A percentile compares a stretch with the other conserved stretches of the same genome.
Evolutionary conservation across 1,140 invertebrate species (phyloP).

Genomic region (Apis cerana): DNA sequence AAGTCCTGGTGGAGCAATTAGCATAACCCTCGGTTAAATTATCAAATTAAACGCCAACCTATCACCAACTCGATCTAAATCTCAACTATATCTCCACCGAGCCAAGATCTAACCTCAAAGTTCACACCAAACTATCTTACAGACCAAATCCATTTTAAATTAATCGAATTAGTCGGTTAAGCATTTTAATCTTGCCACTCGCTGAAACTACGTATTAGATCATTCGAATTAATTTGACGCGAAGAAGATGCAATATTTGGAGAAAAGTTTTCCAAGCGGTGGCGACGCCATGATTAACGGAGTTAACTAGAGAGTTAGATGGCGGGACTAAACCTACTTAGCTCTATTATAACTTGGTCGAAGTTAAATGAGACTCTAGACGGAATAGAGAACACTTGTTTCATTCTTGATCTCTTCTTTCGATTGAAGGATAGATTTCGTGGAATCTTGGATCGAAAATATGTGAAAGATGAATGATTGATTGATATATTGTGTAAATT

Average conservation of each 20-base stretch:
- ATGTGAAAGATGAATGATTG: neutral
- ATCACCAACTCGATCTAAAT: neutral
- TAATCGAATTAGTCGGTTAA: neutral
- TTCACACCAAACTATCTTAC: neutral
- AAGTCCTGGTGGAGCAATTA: neutral
- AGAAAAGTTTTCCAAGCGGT: neutral
- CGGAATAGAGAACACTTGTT: neutral
- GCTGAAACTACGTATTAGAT: neutral
- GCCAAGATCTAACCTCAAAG: neutral
- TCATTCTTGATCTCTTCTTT: neutral
- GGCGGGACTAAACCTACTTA: conserved; percentile 35
- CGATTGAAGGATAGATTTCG: neutral
- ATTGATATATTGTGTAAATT: too few species aligned
- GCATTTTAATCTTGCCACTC: neutral
- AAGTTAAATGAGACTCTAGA: conserved; percentile 37
- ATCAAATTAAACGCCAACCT: neutral
- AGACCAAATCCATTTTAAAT: neutral
- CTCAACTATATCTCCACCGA: neutral
- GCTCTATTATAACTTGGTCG: conserved; percentile 31
- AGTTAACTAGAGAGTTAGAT: conserved; percentile 33
- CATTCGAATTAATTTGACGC: neutral
- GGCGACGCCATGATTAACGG: conserved; percentile 11
- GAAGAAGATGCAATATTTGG: neutral
- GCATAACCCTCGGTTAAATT: neutral
- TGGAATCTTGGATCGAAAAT: neutral